phyloP scores from a whole-genome alignment of 2,888 invertebrate genomes.

The Parasteatoda lunata region DNA sequence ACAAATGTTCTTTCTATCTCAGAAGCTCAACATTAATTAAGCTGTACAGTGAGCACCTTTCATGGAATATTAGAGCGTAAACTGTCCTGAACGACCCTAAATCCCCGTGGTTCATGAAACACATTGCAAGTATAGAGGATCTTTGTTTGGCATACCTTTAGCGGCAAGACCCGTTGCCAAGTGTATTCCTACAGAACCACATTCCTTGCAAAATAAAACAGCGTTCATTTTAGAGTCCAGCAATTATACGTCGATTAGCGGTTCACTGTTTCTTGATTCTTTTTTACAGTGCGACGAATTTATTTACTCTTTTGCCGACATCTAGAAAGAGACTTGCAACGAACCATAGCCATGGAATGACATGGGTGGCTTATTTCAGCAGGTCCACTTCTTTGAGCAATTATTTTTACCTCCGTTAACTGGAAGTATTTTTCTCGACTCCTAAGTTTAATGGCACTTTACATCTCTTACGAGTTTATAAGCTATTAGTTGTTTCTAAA shows the following conservation, averaged over 20 bases:
- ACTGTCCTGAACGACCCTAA: conserved; percentile 62
- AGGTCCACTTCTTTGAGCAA: conserved; percentile 24
- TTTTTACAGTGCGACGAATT: conserved; percentile 37
- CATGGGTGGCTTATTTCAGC: conserved; percentile 31
- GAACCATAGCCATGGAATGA: conserved; percentile 50
- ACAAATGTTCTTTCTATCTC: conserved; percentile 39
- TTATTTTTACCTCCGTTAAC: conserved; percentile 16
- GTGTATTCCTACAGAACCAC: conserved; percentile 18
- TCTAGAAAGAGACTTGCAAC: conserved; percentile 30
- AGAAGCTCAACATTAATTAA: conserved; percentile 66
- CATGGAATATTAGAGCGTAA: conserved; percentile 66
- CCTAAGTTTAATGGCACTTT: neutral
- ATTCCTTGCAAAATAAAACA: conserved; percentile 40
- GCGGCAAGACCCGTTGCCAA: conserved; percentile 59
- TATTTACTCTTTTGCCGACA: conserved; percentile 40
- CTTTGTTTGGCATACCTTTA: conserved; percentile 55
- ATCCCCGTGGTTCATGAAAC: conserved; percentile 40
- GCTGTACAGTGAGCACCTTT: conserved; percentile 52
- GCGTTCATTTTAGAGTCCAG: conserved; percentile 48
- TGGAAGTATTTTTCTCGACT: neutral
- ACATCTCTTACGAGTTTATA: too few species aligned
- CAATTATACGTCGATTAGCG: conserved; percentile 66
- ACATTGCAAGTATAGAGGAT: conserved; percentile 24
- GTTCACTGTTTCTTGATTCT: conserved; percentile 44
- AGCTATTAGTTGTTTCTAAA: too few species aligned